A percentile compares a stretch with the other conserved stretches of the same genome.
Conservation (phyloP, 2,113 vertebrate species). For the Plectropomus leopardus region DNA sequence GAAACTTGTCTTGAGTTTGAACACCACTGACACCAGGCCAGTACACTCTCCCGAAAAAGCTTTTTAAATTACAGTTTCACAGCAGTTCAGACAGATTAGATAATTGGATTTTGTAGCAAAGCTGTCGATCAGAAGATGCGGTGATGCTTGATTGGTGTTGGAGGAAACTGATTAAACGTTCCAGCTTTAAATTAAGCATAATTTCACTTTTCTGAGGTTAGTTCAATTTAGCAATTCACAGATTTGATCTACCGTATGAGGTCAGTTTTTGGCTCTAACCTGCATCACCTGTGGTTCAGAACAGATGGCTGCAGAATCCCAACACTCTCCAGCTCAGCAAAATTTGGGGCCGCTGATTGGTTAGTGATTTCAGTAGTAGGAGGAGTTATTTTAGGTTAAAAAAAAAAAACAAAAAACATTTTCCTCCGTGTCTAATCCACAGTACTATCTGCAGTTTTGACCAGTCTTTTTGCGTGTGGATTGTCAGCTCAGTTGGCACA, state of each 20-base stretch:
- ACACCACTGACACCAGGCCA: neutral
- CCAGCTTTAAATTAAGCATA: neutral
- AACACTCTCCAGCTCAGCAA: constrained; percentile 66
- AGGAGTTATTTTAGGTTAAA: constrained; percentile 20
- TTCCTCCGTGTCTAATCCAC: constrained; percentile 5
- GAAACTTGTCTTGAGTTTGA: constrained; percentile 14
- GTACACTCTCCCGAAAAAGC: neutral
- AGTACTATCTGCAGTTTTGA: constrained; percentile 16
- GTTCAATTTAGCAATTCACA: constrained; percentile 46
- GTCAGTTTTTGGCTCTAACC: constrained; percentile 61
- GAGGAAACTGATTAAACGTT: neutral
- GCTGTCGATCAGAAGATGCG: neutral
- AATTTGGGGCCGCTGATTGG: constrained; percentile 61
- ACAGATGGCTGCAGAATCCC: constrained; percentile 77
- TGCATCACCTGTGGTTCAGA: constrained; percentile 57
- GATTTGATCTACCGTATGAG: constrained; percentile 17
- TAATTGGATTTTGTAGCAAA: constrained; percentile 1
- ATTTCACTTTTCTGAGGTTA: neutral
- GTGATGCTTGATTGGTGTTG: neutral
- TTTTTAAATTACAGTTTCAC: neutral
- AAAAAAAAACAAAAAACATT: too few species aligned
- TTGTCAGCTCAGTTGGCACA: constrained; percentile 10
- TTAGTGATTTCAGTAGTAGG: constrained; percentile 36
- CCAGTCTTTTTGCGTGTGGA: constrained; percentile 17
- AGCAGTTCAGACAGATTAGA: neutral